Evolutionary conservation across 2,888 invertebrate genomes (phyloP), one percentile per base, ranked within the genome.

Genomic region (Zaprionus obscuricornis): DNA sequence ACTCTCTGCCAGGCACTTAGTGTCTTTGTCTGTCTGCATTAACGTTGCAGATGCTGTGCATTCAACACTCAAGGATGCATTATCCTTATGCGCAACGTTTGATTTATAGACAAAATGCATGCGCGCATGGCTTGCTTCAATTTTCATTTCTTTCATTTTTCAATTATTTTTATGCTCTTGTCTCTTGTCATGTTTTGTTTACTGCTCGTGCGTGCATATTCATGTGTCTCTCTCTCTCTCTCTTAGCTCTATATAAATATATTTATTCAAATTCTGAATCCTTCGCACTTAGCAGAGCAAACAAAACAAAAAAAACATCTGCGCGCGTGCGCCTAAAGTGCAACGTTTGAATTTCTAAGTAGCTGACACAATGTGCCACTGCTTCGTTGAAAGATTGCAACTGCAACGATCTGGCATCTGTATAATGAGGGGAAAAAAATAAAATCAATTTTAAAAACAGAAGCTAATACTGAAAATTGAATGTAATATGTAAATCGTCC

Each of bases 241-340:
- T 43, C 56, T 66, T 56, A 51, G 42, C 69, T 69, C n/a, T n/a
- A n/a, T n/a, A n/a, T n/a, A n/a, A n/a, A n/a, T n/a, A n/a, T 75
- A 75, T 75, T 79, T 75, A 75, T 75, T 75, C 70, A 75, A 75
- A 75, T 79, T n/a, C n/a, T n/a, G n/a, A n/a, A n/a, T n/a, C n/a
- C n/a, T n/a, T n/a, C n/a, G n/a, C n/a, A n/a, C n/a, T n/a, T n/a
- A n/a, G n/a, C n/a, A n/a, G n/a, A n/a, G n/a, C n/a, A n/a, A n/a
- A n/a, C n/a, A n/a, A n/a, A n/a, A n/a, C n/a, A n/a, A n/a, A n/a
- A n/a, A n/a, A n/a, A n/a, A n/a, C n/a, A n/a, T n/a, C n/a, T n/a
- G n/a, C n/a, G n/a, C n/a, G n/a, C n/a, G n/a, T n/a, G n/a, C n/a
- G n/a, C n/a, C n/a, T n/a, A n/a, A n/a, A n/a, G n/a, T n/a, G n/a